These are phyloP conservation scores for Collichthys lucidus DNA, from an alignment of 2,113 vertebrate species.

Conservation along the genomic window DNA sequence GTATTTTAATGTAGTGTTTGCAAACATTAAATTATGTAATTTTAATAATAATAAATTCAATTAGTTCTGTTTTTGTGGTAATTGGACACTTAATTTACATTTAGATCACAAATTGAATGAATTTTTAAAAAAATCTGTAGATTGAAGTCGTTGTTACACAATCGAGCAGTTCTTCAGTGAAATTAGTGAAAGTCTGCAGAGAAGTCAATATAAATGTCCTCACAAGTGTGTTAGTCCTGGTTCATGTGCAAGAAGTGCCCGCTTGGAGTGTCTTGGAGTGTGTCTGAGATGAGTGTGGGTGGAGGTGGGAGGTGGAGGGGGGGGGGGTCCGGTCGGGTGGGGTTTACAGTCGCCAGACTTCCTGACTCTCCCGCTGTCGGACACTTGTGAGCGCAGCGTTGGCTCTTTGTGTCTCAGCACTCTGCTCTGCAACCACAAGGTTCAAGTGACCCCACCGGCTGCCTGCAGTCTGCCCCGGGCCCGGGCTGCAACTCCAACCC, in stretches of 20 bases:
- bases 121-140: background rate
- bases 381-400: constrained; percentile 85
- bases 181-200: background rate
- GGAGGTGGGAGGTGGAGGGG: background rate
- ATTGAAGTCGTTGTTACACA: background rate
- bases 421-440: constrained; percentile 89
- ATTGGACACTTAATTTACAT: background rate
- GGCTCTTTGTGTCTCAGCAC: constrained; percentile 84
- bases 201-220: constrained; percentile 26
- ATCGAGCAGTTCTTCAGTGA: background rate
- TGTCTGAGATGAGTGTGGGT: constrained; percentile 27
- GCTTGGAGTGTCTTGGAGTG: constrained; percentile 21
- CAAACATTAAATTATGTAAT: background rate
- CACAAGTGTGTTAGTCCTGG: constrained; percentile 5
- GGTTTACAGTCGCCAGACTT: constrained; percentile 89
- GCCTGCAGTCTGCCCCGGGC: constrained; percentile 73
- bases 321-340: constrained; percentile 66
- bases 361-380: constrained; percentile 87
- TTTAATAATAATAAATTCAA: background rate
- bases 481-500: constrained; percentile 46
- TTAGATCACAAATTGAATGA: background rate
- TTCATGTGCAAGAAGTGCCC: constrained; percentile 13
- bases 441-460: constrained; percentile 87
- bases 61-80: background rate
- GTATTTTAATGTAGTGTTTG: background rate